Evolutionary conservation across 2,113 vertebrate species (phyloP), one percentile per base, ranked within the genome.

Genomic region (Lota lota): DNA sequence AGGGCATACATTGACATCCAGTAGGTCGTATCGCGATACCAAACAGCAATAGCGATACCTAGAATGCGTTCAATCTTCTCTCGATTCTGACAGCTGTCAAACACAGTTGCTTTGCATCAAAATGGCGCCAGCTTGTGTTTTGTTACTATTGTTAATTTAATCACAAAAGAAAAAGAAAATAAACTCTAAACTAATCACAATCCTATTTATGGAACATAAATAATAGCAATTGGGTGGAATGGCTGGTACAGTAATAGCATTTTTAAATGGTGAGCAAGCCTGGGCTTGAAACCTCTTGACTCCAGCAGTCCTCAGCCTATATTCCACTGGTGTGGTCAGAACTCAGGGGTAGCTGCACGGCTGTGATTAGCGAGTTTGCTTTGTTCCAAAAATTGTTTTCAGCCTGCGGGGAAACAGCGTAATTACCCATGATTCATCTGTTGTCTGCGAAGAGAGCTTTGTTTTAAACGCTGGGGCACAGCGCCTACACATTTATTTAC

Each of bases 231-330:
- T 63, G 73, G 81, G 78, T 77, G 83, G 84, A 85, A 89, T 84
- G 79, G 80, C 77, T 77, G 86, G 81, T n/a, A n/a, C n/a, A n/a
- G n/a, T 86, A 90, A 91, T 83, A 85, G 83, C 79, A 8, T 79
- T 77, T 83, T 85, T 73, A 75, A 70, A 78, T 70, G 83, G 72
- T 69, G 76, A 80, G 84, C 80, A 68, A 74, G 84, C 68, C 76
- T 66, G 65, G 83, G 79, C 83, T 88, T 84, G 79, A 87, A 90
- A 85, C 79, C 85, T 68, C 84, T 90, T 85, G 85, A 90, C 85
- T 90, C 80, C 73, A 79, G 77, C 84, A 84, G 83, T 86, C 79
- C 79, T 82, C 74, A 64, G 81, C 76, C 72, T 78, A 61, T 71
- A 78, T 85, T 76, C 82, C 74, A 70, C 67, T 85, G 83, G 87